A percentile compares a stretch with the other conserved stretches of the same genome.
These are phyloP conservation scores for Asarcornis scutulata DNA, from an alignment of 2,113 vertebrate species.

Conservation along the genomic window DNA sequence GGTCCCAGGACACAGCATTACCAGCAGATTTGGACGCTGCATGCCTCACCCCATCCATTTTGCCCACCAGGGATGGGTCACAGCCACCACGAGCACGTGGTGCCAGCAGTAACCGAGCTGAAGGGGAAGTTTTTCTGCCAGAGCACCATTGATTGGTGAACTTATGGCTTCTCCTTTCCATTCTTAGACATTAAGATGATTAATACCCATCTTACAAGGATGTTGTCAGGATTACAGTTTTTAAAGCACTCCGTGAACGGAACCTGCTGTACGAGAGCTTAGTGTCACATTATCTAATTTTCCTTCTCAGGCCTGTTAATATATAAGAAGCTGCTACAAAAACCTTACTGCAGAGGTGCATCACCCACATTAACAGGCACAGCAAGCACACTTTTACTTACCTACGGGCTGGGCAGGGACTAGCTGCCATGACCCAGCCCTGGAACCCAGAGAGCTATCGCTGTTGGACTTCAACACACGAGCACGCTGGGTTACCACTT, in stretches of 20 bases:
- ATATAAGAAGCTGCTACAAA: not conserved
- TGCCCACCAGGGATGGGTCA: not conserved
- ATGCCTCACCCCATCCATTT: not conserved
- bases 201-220: not conserved
- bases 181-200: not conserved
- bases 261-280: rapidly evolving
- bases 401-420: not conserved
- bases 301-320: not conserved
- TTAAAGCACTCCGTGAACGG: not conserved
- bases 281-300: not conserved
- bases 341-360: not conserved
- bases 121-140: rapidly evolving
- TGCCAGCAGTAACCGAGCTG: not conserved
- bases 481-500: not conserved
- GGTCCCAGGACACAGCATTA: not conserved
- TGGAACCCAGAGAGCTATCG: not conserved
- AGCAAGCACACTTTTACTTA: rapidly evolving
- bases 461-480: not conserved
- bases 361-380: rapidly evolving
- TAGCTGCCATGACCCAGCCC: rapidly evolving
- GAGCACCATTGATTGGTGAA: rapidly evolving
- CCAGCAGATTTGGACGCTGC: rapidly evolving
- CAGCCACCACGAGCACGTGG: rapidly evolving
- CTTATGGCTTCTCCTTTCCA: not conserved
- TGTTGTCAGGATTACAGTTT: not conserved